Percentiles rank a stretch among this genome's conserved stretches.
phyloP scores from a whole-genome alignment of 2,888 invertebrate species.

The Helleia helle region DNA sequence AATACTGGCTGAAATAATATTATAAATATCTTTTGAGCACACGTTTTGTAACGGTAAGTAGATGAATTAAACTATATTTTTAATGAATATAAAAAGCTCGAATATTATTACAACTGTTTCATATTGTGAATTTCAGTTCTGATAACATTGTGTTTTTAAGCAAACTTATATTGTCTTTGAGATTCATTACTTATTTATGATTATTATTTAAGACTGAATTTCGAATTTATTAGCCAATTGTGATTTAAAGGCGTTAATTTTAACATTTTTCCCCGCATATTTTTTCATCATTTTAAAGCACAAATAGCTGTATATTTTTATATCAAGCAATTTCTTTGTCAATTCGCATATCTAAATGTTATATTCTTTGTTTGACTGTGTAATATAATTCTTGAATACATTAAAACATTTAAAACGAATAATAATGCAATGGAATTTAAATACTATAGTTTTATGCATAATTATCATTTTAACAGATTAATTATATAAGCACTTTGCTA shows the following conservation, averaged over 20 bases:
- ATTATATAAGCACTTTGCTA: slow-evolving; percentile 21
- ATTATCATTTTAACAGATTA: slow-evolving; percentile 4
- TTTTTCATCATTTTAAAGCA: slow-evolving; percentile 3
- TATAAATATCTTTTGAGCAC: too few relatives aligned
- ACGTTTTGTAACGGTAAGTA: too few relatives aligned
- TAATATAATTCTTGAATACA: not conserved
- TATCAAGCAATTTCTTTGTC: not conserved
- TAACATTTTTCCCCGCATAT: not conserved
- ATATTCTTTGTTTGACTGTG: not conserved
- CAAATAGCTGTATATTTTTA: slow-evolving; percentile 5
- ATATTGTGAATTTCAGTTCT: too few relatives aligned
- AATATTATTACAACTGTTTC: too few relatives aligned
- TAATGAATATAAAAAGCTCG: too few relatives aligned
- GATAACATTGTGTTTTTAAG: too few relatives aligned
- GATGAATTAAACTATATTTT: too few relatives aligned
- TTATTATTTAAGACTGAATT: slow-evolving; percentile 53
- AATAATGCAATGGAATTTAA: slow-evolving; percentile 2
- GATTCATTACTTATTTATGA: slow-evolving; percentile 19
- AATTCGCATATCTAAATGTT: not conserved
- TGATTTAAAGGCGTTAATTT: not conserved
- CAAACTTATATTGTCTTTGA: not conserved
- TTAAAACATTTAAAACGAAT: not conserved
- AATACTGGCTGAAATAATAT: too few relatives aligned
- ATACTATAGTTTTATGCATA: not conserved
- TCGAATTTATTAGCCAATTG: slow-evolving; percentile 21